Evolutionary conservation across 2,797 vertebrate species (phyloP), one percentile per base, ranked within the genome.

Genomic region (Ctenopoma multispine): DNA sequence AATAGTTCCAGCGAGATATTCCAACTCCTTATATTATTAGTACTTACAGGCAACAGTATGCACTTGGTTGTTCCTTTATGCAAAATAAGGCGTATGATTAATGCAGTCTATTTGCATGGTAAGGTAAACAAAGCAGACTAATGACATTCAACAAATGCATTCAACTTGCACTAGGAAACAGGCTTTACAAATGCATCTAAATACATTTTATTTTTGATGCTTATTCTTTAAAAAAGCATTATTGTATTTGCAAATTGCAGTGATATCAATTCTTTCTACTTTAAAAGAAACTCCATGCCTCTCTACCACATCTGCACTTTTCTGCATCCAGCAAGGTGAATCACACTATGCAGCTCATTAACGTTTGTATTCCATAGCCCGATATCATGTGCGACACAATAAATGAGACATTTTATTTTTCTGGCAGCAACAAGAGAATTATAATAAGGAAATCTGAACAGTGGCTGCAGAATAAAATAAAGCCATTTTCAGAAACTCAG

Each of bases 91-190:
- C 20, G 36, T 13, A 4, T 85, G 87, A 90, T 89, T 81, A 86
- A 91, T 91, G 82, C 1, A 7, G 53, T 63, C 69, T 31, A 82
- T 87, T 87, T 89, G 57, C 80, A 77, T 11, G 38, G 70, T 73
- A 69, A 80, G 81, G 71, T 70, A 72, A 88, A 82, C 61, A 63
- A 43, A 64, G 60, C 41, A 54, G 72, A 60, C 31, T 69, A 77
- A 86, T 86, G 82, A 62, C 77, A 36, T 49, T 48, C 72, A 85
- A 82, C 83, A 85, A 88, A 90, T 82, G 69, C 85, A 73, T 64
- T 73, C 40, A 12, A 82, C 53, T 59, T 49, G 27, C 47, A 47
- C 34, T 1, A 18, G 23, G 59, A 48, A 72, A 77, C 54, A 44
- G 27, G 54, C 62, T 61, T 79, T 55, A 59, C 15, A 57, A 75